Base-by-base conservation (phyloP, 2,888 invertebrate genomes). In the Limnephilus auricula region DNA sequence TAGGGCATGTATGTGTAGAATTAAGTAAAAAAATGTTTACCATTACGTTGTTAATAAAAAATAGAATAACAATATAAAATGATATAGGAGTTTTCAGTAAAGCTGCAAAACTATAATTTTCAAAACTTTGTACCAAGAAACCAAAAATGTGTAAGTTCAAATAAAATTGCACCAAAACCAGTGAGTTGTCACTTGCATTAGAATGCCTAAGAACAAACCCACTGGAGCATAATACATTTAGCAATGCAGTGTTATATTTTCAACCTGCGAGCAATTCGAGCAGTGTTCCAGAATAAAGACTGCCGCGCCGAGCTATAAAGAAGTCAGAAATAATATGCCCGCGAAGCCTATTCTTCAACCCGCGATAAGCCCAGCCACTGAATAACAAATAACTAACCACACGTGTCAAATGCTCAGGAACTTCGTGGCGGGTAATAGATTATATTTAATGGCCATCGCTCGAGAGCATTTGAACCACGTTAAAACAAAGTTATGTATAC, bases 351-450 rank as follows among this genome's bases (percentile, higher is more conserved):
- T 65, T 86, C 50, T 86, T 65, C 50, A 86, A 30, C 31, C 18
- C 12, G 86, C 31, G 86, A 30, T 45, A 86, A 40, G 86, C 86
- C 18, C 15, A 65, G 30, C 18, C 31, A 45, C 18, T 45, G 65
- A 86, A 86, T 86, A 86, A n/a, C 65, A n/a, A 65, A 65, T 65
- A 65, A 86, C 31, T 31, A 50, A 30, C 30, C n/a, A n/a, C 86
- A 86, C 65, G 45, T 86, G 86, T 86, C 18, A 31, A 65, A 65
- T 2, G 65, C 65, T 65, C 65, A 65, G 65, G 65, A 65, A 9
- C 65, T 65, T 65, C 25, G 65, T 65, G 6, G 25, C 25, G n/a
- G n/a, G 65, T 65, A 65, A 65, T 65, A 65, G 65, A 65, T 65
- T 65, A 2, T n/a, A 25, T 65, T 65, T 65, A 65, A 65, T 65